A percentile compares a stretch with the other conserved stretches of the same genome.
phyloP scores from a whole-genome alignment of 1,140 invertebrate genomes.

The Anoplophora glabripennis region DNA sequence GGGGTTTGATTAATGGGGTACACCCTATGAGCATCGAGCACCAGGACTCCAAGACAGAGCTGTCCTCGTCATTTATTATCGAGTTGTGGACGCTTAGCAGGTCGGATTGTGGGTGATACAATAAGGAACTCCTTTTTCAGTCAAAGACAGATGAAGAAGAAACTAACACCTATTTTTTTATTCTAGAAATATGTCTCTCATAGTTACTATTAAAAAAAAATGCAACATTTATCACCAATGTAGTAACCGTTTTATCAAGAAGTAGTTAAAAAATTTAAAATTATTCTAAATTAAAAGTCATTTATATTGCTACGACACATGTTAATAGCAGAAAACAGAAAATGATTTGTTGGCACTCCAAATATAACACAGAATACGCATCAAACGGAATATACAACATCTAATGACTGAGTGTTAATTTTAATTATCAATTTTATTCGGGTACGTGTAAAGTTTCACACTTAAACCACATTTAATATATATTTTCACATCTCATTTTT shows the following conservation, averaged over 20 bases:
- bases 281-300: too few species aligned
- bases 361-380: too few species aligned
- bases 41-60: conserved; percentile 6
- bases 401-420: neutral
- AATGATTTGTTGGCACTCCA: too few species aligned
- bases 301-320: too few species aligned
- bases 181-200: neutral
- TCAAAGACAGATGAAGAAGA: neutral
- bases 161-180: neutral
- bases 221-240: too few species aligned
- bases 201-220: too few species aligned
- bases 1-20: conserved; percentile 29
- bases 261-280: too few species aligned
- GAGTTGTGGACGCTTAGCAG: conserved; percentile 1
- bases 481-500: neutral
- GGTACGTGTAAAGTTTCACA: neutral
- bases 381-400: too few species aligned
- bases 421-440: neutral
- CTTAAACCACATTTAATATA: neutral
- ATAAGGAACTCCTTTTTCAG: neutral
- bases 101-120: neutral
- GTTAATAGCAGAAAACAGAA: too few species aligned
- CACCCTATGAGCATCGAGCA: conserved; percentile 13
- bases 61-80: conserved; percentile 30
- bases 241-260: too few species aligned